These are phyloP conservation scores for Acanthopagrus latus DNA, from an alignment of 2,797 vertebrate genomes.

Conservation along the genomic window DNA sequence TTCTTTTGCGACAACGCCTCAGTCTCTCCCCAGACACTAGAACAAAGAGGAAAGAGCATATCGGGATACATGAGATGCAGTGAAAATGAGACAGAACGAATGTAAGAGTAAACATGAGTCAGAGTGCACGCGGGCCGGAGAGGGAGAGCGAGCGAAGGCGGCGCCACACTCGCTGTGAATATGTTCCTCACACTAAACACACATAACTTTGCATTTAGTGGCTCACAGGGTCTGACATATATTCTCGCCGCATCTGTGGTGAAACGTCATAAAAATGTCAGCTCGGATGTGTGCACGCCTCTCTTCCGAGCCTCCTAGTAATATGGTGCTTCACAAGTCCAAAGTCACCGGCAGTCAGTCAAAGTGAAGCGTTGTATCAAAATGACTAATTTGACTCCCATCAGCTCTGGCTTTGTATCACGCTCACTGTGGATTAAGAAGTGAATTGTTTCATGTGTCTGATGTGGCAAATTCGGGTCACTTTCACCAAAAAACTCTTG, in stretches of 20 bases:
- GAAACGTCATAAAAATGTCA: slow-evolving; percentile 47
- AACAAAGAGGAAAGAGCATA: slow-evolving; percentile 9
- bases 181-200: slow-evolving; percentile 1
- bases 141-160: slow-evolving; percentile 20
- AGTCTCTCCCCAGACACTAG: not conserved
- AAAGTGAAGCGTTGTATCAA: slow-evolving; percentile 29
- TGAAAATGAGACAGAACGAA: slow-evolving; percentile 39
- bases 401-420: slow-evolving; percentile 3
- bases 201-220: slow-evolving; percentile 25
- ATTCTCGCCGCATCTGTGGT: slow-evolving; percentile 45
- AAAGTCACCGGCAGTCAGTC: slow-evolving; percentile 8
- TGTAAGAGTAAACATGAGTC: slow-evolving; percentile 39
- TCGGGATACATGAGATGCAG: slow-evolving; percentile 13
- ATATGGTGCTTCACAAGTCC: slow-evolving; percentile 24
- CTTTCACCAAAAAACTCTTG: not conserved
- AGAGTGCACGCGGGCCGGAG: slow-evolving; percentile 11
- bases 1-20: slow-evolving; percentile 18
- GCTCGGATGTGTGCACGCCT: slow-evolving; percentile 2
- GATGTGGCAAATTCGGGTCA: slow-evolving; percentile 9
- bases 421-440: not conserved
- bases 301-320: slow-evolving; percentile 10
- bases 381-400: slow-evolving; percentile 19
- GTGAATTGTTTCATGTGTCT: not conserved
- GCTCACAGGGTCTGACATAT: slow-evolving; percentile 36
- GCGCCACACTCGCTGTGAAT: slow-evolving; percentile 13